A percentile compares a stretch with the other conserved stretches of the same genome.
Conservation (phyloP, 2,797 vertebrate species). For the Echeneis naucrates region DNA sequence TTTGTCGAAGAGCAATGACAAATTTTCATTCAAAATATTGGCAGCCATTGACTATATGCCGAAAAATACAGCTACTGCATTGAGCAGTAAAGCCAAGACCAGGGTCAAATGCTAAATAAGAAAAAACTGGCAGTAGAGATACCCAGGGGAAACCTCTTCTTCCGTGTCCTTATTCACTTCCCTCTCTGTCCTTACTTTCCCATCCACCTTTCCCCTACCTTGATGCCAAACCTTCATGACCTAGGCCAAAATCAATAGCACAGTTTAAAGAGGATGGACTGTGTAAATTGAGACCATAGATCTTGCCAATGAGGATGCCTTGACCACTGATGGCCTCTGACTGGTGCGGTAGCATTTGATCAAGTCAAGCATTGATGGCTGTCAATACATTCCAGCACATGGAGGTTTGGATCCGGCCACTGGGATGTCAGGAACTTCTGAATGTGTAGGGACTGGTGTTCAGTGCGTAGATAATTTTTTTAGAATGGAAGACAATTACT, state of each 20-base stretch:
- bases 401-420: constrained; percentile 45
- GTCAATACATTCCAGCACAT: constrained; percentile 51
- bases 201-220: constrained; percentile 40
- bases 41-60: constrained; percentile 72
- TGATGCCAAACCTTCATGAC: constrained; percentile 74
- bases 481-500: neutral
- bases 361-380: constrained; percentile 66
- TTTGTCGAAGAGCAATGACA: constrained; percentile 47
- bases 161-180: constrained; percentile 54
- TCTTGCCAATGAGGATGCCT: constrained; percentile 68
- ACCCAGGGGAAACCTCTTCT: constrained; percentile 59
- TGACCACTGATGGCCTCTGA: constrained; percentile 71
- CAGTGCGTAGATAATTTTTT: constrained; percentile 20
- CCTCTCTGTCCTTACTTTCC: constrained; percentile 53
- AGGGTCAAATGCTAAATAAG: constrained; percentile 80
- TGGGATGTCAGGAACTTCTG: constrained; percentile 18
- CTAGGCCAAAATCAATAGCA: constrained; percentile 76
- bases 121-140: constrained; percentile 57
- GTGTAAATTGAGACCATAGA: constrained; percentile 79
- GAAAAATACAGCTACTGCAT: constrained; percentile 57
- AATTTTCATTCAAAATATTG: constrained; percentile 68
- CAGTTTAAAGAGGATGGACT: constrained; percentile 80
- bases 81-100: constrained; percentile 74
- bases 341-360: constrained; percentile 68
- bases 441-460: constrained; percentile 27